These are phyloP conservation scores for Pelochelys cantorii DNA, from an alignment of 2,797 vertebrate species.

Conservation along the genomic window DNA sequence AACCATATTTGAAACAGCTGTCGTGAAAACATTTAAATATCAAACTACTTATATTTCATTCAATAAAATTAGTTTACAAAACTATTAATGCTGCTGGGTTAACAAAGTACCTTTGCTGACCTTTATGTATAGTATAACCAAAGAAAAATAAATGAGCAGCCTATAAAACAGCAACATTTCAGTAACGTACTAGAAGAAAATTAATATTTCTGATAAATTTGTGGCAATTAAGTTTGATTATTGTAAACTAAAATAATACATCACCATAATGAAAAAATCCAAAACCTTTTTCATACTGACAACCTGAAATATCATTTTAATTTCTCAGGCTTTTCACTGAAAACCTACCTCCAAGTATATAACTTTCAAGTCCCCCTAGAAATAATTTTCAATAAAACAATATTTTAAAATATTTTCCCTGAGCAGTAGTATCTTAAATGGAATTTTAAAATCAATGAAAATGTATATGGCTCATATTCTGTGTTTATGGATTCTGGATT, in stretches of 20 bases:
- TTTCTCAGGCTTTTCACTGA: slow-evolving; percentile 46
- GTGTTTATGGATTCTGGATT: slow-evolving; percentile 57
- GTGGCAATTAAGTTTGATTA: slow-evolving; percentile 22
- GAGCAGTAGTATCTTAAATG: slow-evolving; percentile 51
- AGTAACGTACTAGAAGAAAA: not conserved
- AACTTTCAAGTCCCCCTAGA: slow-evolving; percentile 45
- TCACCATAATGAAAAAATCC: slow-evolving; percentile 36
- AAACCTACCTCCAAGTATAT: slow-evolving; percentile 23
- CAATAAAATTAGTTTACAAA: not conserved
- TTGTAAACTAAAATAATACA: slow-evolving; percentile 49
- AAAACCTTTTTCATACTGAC: slow-evolving; percentile 39
- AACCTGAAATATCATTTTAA: slow-evolving; percentile 62
- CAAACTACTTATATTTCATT: slow-evolving; percentile 44
- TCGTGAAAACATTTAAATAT: slow-evolving; percentile 37
- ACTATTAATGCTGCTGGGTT: not conserved
- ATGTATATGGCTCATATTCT: slow-evolving; percentile 61
- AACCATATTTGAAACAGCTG: slow-evolving; percentile 37
- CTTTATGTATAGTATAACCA: not conserved
- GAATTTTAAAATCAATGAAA: slow-evolving; percentile 70
- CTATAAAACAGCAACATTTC: slow-evolving; percentile 11
- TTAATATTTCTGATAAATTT: slow-evolving; percentile 39
- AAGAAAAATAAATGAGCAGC: slow-evolving; percentile 17
- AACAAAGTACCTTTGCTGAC: slow-evolving; percentile 21
- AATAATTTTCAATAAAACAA: slow-evolving; percentile 60
- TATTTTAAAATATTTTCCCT: slow-evolving; percentile 60